phyloP scores from a whole-genome alignment of 2,113 vertebrate species.

The Cinclus cinclus region DNA sequence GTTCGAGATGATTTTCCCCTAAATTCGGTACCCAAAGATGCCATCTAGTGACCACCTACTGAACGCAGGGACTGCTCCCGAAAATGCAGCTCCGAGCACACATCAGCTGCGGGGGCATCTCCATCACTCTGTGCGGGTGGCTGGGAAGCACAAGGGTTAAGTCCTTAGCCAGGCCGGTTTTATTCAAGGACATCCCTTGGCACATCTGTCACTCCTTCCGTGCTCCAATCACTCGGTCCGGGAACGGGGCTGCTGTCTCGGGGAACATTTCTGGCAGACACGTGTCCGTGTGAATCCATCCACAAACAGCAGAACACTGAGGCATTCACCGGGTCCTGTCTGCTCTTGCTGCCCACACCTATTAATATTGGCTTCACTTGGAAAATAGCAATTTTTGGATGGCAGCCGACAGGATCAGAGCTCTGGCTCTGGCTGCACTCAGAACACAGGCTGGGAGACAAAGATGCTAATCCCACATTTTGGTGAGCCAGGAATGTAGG shows the following conservation, averaged over 20 bases:
- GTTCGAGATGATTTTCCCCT: not conserved
- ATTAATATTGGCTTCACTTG: not conserved
- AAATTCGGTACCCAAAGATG: slow-evolving; percentile 54
- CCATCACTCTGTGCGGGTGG: accelerated
- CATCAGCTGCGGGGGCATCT: accelerated
- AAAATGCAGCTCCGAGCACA: not conserved
- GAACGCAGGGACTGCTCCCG: not conserved
- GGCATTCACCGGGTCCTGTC: not conserved
- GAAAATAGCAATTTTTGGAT: not conserved
- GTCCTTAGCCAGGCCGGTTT: not conserved
- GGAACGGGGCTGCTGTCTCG: not conserved
- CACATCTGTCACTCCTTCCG: not conserved
- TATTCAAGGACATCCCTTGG: not conserved
- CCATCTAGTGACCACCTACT: slow-evolving; percentile 61
- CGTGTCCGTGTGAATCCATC: accelerated
- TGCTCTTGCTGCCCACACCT: not conserved
- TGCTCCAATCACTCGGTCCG: not conserved
- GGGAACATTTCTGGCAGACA: not conserved
- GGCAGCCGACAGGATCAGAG: not conserved
- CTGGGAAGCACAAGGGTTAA: not conserved
- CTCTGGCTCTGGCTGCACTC: not conserved
- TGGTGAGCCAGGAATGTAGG: not conserved
- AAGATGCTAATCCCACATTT: not conserved
- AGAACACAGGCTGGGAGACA: not conserved
- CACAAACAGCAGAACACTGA: not conserved